phyloP scores from a whole-genome alignment of 2,888 invertebrate species.

The Apoda limacodes region DNA sequence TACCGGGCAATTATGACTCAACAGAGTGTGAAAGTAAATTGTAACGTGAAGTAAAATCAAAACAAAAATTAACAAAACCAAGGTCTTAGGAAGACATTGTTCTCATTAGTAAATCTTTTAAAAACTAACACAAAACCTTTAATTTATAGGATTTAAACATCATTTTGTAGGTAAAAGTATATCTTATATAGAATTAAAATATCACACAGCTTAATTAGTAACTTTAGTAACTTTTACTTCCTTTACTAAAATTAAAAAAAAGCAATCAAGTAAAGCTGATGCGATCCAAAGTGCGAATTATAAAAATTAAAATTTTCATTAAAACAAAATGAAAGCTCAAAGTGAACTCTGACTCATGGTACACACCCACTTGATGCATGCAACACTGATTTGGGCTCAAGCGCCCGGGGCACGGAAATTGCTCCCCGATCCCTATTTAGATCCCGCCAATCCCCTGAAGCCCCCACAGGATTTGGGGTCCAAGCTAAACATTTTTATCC shows the following conservation, averaged over 20 bases:
- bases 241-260: conserved; percentile 9
- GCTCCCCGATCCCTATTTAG: conserved; percentile 29
- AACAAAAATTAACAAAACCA: too few relatives aligned
- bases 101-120: too few relatives aligned
- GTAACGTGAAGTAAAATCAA: too few relatives aligned
- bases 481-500: conserved; percentile 14
- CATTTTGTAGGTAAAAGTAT: too few relatives aligned
- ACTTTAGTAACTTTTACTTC: conserved; percentile 32
- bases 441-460: conserved; percentile 20
- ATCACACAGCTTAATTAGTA: too few relatives aligned
- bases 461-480: conserved; percentile 15
- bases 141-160: too few relatives aligned
- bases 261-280: conserved; percentile 10
- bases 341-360: too few relatives aligned
- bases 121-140: too few relatives aligned
- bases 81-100: too few relatives aligned
- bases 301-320: conserved; percentile 27
- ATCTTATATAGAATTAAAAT: too few relatives aligned
- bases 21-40: too few relatives aligned
- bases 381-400: conserved; percentile 29
- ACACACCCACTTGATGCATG: conserved; percentile 25
- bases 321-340: conserved; percentile 17
- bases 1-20: too few relatives aligned
- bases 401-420: conserved; percentile 57
- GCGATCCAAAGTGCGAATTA: conserved; percentile 17